phyloP scores from a whole-genome alignment of 2,888 invertebrate species.

The Autographa gamma region DNA sequence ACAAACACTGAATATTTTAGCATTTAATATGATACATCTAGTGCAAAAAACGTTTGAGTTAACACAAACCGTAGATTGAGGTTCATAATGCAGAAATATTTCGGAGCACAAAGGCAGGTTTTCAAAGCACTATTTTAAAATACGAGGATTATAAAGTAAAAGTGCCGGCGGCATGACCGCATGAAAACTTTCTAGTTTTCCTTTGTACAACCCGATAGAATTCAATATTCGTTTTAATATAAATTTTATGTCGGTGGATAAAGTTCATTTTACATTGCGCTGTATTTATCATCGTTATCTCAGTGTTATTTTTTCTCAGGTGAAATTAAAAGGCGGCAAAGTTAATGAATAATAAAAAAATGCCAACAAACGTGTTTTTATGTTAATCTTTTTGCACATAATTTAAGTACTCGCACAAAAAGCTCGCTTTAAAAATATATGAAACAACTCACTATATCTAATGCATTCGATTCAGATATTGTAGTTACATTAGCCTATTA shows the following conservation, averaged over 20 bases:
- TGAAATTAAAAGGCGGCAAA: too few species aligned
- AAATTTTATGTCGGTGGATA: not conserved
- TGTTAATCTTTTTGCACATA: too few species aligned
- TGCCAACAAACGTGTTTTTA: too few species aligned
- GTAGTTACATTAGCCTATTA: too few species aligned
- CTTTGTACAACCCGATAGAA: constrained; percentile 16
- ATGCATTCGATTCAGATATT: too few species aligned
- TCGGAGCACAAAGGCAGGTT: constrained; percentile 1
- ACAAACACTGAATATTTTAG: not conserved
- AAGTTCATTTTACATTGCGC: too few species aligned
- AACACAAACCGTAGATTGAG: not conserved
- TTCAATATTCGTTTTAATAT: constrained; percentile 31
- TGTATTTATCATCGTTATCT: not conserved
- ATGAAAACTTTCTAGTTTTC: constrained; percentile 4
- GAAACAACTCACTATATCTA: too few species aligned
- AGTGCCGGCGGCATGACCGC: constrained; percentile 2
- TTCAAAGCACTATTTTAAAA: constrained; percentile 4
- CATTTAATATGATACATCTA: not conserved
- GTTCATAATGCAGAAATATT: constrained; percentile 2
- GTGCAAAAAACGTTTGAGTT: not conserved
- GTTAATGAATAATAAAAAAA: too few species aligned
- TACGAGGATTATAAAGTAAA: constrained; percentile 1
- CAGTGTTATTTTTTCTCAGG: too few species aligned
- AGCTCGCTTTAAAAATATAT: too few species aligned
- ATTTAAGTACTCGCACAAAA: too few species aligned